These are phyloP conservation scores for Calameuta filiformis DNA, from an alignment of 2,888 invertebrate species.

Conservation along the genomic window DNA sequence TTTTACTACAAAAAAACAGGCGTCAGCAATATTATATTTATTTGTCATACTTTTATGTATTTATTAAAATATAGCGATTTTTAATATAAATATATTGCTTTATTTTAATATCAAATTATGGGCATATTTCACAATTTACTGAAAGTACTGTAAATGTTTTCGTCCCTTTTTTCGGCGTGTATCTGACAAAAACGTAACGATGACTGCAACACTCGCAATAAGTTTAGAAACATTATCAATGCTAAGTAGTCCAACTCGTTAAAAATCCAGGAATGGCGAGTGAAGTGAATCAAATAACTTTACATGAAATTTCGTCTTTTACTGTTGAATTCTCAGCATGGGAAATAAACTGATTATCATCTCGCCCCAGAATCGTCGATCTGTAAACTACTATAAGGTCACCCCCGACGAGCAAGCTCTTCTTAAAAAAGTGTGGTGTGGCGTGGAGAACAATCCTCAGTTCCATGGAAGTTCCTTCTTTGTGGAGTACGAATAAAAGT, in stretches of 20 bases:
- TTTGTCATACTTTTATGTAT: constrained; percentile 19
- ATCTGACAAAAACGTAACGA: neutral
- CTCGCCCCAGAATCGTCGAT: neutral
- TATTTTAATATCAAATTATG: neutral
- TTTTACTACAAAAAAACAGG: neutral
- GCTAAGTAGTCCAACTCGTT: neutral
- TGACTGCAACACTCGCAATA: neutral
- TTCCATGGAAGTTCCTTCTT: constrained; percentile 46
- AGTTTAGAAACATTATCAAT: neutral
- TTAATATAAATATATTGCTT: neutral
- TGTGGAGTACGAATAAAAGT: constrained; percentile 28
- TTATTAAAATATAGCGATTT: constrained; percentile 21
- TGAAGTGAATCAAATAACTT: neutral
- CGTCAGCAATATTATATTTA: constrained; percentile 8
- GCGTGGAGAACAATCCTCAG: constrained; percentile 44
- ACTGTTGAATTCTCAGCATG: neutral
- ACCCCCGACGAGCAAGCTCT: constrained; percentile 32
- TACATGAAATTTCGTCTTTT: neutral
- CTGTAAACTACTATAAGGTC: constrained; percentile 10
- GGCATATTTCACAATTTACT: neutral
- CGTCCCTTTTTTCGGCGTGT: neutral
- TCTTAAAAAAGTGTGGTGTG: constrained; percentile 40
- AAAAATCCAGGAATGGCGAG: neutral
- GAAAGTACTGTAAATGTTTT: neutral
- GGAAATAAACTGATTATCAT: neutral